Evolutionary conservation across 2,113 vertebrate genomes (phyloP).

Genomic region (Calypte anna): DNA sequence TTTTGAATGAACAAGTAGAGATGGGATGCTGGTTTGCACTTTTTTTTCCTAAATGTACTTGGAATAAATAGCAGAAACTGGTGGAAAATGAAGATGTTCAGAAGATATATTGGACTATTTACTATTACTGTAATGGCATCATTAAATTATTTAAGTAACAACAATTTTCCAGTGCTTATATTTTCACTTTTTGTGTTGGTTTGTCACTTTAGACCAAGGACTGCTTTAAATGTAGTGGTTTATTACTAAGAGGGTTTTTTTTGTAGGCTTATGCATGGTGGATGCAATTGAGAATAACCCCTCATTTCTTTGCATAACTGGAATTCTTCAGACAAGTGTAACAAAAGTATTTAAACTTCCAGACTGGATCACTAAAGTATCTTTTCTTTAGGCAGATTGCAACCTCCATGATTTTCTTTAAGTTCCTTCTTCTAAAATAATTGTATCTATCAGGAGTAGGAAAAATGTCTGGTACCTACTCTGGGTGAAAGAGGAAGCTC

Average conservation of each 20-base stretch:
- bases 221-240: background rate
- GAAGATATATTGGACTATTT: background rate
- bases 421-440: background rate
- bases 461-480: background rate
- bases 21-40: background rate
- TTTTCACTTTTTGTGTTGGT: background rate
- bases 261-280: background rate
- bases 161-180: background rate
- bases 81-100: background rate
- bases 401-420: background rate
- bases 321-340: background rate
- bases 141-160: background rate
- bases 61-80: background rate
- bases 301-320: background rate
- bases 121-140: background rate
- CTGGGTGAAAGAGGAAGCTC: background rate
- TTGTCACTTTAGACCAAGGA: background rate
- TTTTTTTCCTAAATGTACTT: background rate
- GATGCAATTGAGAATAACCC: background rate
- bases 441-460: background rate
- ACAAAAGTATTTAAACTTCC: constrained; percentile 9
- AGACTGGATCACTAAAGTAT: background rate
- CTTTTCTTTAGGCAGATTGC: background rate
- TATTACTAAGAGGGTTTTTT: background rate
- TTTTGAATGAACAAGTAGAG: background rate